These are phyloP conservation scores for Yponomeuta sedellus DNA, from an alignment of 2,888 invertebrate species.

Conservation along the genomic window DNA sequence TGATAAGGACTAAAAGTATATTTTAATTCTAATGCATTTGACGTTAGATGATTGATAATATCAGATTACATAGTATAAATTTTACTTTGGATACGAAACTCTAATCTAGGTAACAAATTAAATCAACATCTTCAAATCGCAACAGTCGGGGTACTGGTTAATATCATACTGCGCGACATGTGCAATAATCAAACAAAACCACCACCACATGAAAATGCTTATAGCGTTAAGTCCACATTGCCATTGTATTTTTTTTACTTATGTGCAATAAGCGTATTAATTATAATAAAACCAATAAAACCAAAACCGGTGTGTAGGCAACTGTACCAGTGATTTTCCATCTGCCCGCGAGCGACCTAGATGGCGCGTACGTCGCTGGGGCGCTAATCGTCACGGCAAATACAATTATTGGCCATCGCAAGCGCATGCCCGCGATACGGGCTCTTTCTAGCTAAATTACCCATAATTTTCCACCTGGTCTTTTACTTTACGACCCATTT, in stretches of 20 bases:
- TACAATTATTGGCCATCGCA: conserved; percentile 72
- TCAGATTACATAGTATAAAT: too few species aligned
- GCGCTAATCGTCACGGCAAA: conserved; percentile 64
- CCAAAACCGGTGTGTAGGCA: neutral
- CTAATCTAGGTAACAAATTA: too few species aligned
- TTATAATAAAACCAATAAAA: too few species aligned
- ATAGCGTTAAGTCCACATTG: too few species aligned
- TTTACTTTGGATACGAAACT: too few species aligned
- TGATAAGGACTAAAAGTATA: too few species aligned
- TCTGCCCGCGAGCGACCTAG: conserved; percentile 33
- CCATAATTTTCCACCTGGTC: neutral
- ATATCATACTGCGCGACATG: neutral
- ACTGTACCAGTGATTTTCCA: conserved; percentile 22
- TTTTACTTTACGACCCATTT: neutral
- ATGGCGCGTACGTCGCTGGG: conserved; percentile 36
- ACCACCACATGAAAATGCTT: too few species aligned
- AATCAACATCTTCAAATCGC: too few species aligned
- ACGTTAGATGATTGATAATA: too few species aligned
- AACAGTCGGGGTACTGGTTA: neutral
- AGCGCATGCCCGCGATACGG: conserved; percentile 34
- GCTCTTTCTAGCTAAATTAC: neutral
- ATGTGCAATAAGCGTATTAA: too few species aligned
- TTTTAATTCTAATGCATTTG: too few species aligned
- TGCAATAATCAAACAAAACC: neutral
- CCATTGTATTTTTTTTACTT: too few species aligned